Base-by-base conservation (phyloP, 2,797 vertebrate genomes). In the Octomys mimax region DNA sequence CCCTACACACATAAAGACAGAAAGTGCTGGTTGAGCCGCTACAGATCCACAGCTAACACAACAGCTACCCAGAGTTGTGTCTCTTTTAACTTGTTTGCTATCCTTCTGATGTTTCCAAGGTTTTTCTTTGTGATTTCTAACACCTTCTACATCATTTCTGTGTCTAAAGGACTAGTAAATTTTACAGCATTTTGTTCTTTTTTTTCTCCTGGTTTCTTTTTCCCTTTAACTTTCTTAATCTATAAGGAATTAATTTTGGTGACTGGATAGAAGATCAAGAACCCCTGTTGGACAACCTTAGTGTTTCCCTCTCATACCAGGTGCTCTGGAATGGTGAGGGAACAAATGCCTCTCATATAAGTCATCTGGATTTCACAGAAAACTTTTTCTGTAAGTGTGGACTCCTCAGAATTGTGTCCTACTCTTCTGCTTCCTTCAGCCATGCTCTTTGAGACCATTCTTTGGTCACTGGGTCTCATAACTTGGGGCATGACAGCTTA, bases 201-300 rank as follows among this genome's bases (percentile, higher is more conserved):
- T 57, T 42, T 70, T 95, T 92, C 64, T 78, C 57, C 78, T 84
- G 77, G 52, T 73, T 94, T 92, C 28, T 87, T 77, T 68, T 70
- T 21, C 36, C 26, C 18, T 94, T 91, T 87, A 92, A 80, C 80
- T 89, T 33, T 87, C 82, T 66, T 91, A 93, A 95, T 81, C 70
- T 49, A 88, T 26, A n/a, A 92, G 49, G 42, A 94, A 95, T 96
- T 93, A 94, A 94, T 83, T 97, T 94, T 93, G 79, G 33, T 46
- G 81, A 54, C 24, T 64, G 62, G 77, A 5, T 81, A 3, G n/a
- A 33, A 7, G 57, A 13, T 46, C 4, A 12, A 96, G 80, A 95
- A 91, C 18, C 10, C 70, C 93, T 39, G 54, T 5, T 81, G 5
- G 42, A 93, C 91, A 94, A 94, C n/a, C 61, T 89, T 93, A 90